phyloP scores from a whole-genome alignment of 2,888 invertebrate species.

The Pegoplata infirma region DNA sequence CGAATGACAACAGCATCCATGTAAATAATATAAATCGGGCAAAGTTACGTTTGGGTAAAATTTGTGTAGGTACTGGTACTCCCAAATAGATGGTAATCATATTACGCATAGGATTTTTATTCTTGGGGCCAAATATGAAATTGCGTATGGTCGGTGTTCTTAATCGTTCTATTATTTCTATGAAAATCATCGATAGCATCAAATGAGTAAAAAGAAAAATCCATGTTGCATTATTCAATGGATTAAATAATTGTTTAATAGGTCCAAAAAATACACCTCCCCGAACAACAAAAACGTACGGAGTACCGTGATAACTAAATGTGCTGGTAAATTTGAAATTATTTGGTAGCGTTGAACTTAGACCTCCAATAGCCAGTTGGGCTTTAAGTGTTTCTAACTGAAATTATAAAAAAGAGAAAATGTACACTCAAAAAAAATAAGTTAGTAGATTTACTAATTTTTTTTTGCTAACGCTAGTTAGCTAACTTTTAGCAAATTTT shows the following conservation, averaged over 20 bases:
- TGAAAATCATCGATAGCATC: conserved; percentile 33
- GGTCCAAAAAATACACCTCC: conserved; percentile 57
- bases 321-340: conserved; percentile 66
- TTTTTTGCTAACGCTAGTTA: no score
- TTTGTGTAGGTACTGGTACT: conserved; percentile 62
- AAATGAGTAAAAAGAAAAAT: conserved; percentile 42
- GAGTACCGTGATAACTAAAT: conserved; percentile 66
- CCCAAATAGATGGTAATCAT: conserved; percentile 67
- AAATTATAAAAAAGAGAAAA: conserved; percentile 7
- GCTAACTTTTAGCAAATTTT: no score
- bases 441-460: no score
- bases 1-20: conserved; percentile 69
- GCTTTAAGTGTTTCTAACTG: background rate
- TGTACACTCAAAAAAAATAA: no score
- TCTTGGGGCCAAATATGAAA: conserved; percentile 56
- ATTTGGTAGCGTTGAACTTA: conserved; percentile 66
- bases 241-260: conserved; percentile 64
- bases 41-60: conserved; percentile 65
- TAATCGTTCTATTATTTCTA: background rate
- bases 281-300: conserved; percentile 68
- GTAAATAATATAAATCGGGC: conserved; percentile 68
- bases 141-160: background rate
- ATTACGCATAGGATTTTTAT: conserved; percentile 64
- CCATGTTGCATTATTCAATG: conserved; percentile 68
- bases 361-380: conserved; percentile 20